Base-by-base conservation (phyloP, 2,113 vertebrate species). In the Axis porcinus region DNA sequence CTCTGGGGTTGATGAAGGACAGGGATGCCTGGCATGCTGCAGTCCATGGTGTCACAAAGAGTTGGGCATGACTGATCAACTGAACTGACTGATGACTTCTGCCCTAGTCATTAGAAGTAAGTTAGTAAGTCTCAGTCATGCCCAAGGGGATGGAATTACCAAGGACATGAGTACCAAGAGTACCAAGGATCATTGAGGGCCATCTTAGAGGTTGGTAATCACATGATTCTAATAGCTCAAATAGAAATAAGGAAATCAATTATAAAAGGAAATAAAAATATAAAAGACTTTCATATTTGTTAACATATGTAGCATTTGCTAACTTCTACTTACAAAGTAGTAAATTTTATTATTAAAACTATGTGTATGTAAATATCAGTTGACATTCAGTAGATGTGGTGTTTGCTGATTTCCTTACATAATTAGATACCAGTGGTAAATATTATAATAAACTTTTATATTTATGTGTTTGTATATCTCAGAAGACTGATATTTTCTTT, bases 291-390 rank as follows among this genome's bases (percentile, higher is more conserved):
- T 55, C 85, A 86, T 95, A 50, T 58, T 84, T 92, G 74, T 57
- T 91, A 90, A 79, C 33, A 81, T 84, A 88, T 92, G 4, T 85
- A 90, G 21, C 47, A 91, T 93, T 93, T 94, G 27, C 17, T 91
- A 64, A 97, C 84, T 96, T 95, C 36, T 95, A 11, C 47, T 93
- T 95, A 74, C 81, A 94, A 76, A 95, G 8, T 83, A 23, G 23
- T 91, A 94, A n/a, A 67, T 50, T 93, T 95, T 87, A 82, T 90
- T 96, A 97, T 92, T 97, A 84, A 85, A 86, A 81, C 55, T 11
- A 43, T 85, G 17, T 40, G 6, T 96, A 54, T 94, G 4, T 83
- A 85, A 94, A 84, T 94, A 85, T 55, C 55, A 67, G 36, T 91
- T 89, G 70, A 57, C 21, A 91, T 94, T 92, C 55, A 94, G 43